Percentiles rank a stretch among this genome's conserved stretches.
phyloP scores from a whole-genome alignment of 2,888 invertebrate genomes.

The Agriopis marginaria region DNA sequence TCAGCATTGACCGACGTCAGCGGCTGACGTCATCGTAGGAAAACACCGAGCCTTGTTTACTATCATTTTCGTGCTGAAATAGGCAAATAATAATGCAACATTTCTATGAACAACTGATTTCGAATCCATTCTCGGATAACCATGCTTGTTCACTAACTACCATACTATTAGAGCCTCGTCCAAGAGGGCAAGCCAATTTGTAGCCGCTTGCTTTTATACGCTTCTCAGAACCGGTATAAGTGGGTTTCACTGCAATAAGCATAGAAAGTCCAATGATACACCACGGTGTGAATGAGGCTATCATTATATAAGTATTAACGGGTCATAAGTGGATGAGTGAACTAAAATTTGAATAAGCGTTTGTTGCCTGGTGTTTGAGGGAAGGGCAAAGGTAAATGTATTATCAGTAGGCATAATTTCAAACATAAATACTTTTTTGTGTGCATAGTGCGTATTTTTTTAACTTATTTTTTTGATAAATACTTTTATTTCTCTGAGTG shows the following conservation, averaged over 20 bases:
- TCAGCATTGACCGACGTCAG: too few species aligned
- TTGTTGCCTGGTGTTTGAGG: not conserved
- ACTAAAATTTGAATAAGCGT: not conserved
- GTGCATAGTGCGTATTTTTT: too few species aligned
- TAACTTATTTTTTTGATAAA: too few species aligned
- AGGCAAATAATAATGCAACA: too few species aligned
- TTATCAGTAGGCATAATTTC: too few species aligned
- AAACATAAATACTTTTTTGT: too few species aligned
- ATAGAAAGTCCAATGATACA: conserved; percentile 14
- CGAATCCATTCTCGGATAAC: not conserved
- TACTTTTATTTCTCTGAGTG: too few species aligned
- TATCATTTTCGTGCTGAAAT: too few species aligned
- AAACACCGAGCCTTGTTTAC: too few species aligned
- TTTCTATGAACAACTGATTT: not conserved
- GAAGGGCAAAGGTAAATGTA: too few species aligned
- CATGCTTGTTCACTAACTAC: not conserved
- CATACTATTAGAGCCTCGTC: not conserved
- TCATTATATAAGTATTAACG: conserved; percentile 1
- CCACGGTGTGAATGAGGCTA: conserved; percentile 14
- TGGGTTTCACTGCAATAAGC: conserved; percentile 5
- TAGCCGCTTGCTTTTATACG: conserved; percentile 15
- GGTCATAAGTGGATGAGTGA: conserved; percentile 3
- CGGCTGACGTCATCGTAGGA: too few species aligned
- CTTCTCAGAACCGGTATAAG: conserved; percentile 13
- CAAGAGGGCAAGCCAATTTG: conserved; percentile 12